A percentile compares a stretch with the other conserved stretches of the same genome.
Evolutionary conservation across 2,797 vertebrate genomes (phyloP).

Genomic region (Phoeniculus purpureus): DNA sequence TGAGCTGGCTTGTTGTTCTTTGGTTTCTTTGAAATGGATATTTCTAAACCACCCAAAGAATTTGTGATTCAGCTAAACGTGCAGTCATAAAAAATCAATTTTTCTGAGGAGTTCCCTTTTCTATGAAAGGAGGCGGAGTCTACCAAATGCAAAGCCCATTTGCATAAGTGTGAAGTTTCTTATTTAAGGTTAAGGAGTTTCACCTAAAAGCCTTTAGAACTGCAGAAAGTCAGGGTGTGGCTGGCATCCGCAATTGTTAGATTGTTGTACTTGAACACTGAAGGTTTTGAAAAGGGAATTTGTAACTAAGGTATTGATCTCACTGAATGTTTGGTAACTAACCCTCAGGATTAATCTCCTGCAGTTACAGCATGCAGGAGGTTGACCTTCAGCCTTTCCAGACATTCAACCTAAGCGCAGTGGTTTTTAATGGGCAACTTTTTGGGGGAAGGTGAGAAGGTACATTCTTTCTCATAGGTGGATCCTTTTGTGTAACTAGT

Average conservation of each 20-base stretch:
- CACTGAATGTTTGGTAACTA: neutral
- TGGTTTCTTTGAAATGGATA: neutral
- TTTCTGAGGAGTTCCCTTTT: neutral
- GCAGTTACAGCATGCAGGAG: neutral
- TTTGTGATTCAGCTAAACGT: neutral
- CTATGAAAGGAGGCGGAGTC: neutral
- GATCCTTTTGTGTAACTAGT: neutral
- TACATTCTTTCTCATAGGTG: neutral
- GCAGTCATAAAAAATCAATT: neutral
- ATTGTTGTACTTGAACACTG: neutral
- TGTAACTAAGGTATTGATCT: neutral
- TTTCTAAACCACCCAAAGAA: neutral
- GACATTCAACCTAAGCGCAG: rapidly evolving
- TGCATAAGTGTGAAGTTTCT: neutral
- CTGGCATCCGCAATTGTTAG: neutral
- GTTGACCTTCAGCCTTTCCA: neutral
- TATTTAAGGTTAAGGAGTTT: neutral
- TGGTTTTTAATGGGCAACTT: neutral
- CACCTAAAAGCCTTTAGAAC: neutral
- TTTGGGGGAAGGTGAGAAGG: too few species aligned
- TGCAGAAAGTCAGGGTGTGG: neutral
- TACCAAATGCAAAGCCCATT: neutral
- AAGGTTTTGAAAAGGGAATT: neutral
- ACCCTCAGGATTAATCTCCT: neutral
- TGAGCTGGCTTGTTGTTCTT: neutral